Evolutionary conservation across 2,797 vertebrate genomes (phyloP).

Genomic region (Botia almorhae): DNA sequence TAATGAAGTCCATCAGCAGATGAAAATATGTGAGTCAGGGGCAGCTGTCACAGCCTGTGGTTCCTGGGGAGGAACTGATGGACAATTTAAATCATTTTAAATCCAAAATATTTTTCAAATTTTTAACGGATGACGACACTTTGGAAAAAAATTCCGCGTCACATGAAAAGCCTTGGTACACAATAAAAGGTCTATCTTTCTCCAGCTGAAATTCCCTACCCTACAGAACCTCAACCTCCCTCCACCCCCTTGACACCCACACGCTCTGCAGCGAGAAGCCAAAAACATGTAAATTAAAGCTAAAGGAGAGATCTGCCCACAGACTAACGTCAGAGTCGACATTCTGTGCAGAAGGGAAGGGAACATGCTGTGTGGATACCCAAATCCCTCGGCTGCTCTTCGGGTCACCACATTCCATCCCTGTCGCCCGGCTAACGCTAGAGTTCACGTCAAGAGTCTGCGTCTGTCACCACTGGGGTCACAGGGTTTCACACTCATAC

Average conservation of each 20-base stretch:
- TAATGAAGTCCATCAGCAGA: constrained; percentile 29
- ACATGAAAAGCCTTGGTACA: constrained; percentile 15
- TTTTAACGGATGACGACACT: constrained; percentile 23
- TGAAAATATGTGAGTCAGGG: constrained; percentile 36
- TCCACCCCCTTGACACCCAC: constrained; percentile 39
- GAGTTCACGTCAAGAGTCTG: constrained; percentile 28
- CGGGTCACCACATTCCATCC: constrained; percentile 40
- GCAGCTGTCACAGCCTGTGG: constrained; percentile 27
- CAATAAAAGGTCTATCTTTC: constrained; percentile 38
- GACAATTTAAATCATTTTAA: constrained; percentile 3
- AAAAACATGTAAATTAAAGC: constrained; percentile 43
- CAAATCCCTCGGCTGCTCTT: constrained; percentile 3
- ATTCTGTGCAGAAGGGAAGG: constrained; percentile 40
- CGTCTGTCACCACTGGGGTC: constrained; percentile 28
- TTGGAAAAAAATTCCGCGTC: constrained; percentile 16
- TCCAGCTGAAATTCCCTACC: constrained; percentile 28
- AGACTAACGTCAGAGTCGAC: constrained; percentile 54
- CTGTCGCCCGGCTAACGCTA: background rate
- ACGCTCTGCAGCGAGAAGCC: constrained; percentile 18
- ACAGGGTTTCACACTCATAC: constrained; percentile 16
- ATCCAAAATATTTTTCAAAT: constrained; percentile 20
- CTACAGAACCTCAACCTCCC: constrained; percentile 21
- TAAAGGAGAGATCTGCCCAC: constrained; percentile 37
- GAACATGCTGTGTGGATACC: constrained; percentile 5
- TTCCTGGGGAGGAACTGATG: background rate